These are phyloP conservation scores for Megaleporinus macrocephalus DNA, from an alignment of 2,113 vertebrate species.

Conservation along the genomic window DNA sequence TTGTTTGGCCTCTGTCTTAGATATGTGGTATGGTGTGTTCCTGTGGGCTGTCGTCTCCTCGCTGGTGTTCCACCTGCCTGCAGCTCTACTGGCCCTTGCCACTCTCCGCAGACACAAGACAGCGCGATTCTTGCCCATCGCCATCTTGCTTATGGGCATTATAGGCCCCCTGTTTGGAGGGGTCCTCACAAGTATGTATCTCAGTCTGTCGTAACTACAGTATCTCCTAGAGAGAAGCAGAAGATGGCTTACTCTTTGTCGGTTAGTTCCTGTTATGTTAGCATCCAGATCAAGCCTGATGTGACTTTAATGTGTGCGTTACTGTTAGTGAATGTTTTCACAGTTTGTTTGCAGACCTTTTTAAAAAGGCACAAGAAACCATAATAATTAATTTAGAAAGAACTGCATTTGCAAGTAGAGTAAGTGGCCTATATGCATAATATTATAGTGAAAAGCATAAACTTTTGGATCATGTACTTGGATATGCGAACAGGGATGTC, in stretches of 20 bases:
- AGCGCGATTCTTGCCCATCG: conserved; percentile 90
- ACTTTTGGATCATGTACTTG: too few species aligned
- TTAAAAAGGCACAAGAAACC: too few species aligned
- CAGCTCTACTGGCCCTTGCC: conserved; percentile 87
- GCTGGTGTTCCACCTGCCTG: conserved; percentile 90
- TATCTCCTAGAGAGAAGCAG: background rate
- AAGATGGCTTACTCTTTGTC: background rate
- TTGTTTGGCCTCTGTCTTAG: conserved; percentile 68
- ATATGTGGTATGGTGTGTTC: conserved; percentile 99
- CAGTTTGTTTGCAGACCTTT: too few species aligned
- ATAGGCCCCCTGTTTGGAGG: conserved; percentile 93
- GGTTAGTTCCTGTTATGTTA: too few species aligned
- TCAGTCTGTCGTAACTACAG: background rate
- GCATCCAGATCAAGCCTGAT: too few species aligned
- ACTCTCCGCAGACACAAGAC: conserved; percentile 91
- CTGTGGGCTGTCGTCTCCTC: conserved; percentile 95
- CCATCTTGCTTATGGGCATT: conserved; percentile 93
- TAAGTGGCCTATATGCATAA: too few species aligned
- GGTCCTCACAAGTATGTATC: conserved; percentile 91
- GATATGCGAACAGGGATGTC: too few species aligned
- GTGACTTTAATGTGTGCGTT: too few species aligned
- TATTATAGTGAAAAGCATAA: too few species aligned
- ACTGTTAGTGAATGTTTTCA: too few species aligned
- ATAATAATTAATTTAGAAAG: too few species aligned
- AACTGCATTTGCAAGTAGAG: too few species aligned